Evolutionary conservation across 1,140 invertebrate genomes (phyloP), one percentile per base, ranked within the genome.

Genomic region (Conus ventricosus): DNA sequence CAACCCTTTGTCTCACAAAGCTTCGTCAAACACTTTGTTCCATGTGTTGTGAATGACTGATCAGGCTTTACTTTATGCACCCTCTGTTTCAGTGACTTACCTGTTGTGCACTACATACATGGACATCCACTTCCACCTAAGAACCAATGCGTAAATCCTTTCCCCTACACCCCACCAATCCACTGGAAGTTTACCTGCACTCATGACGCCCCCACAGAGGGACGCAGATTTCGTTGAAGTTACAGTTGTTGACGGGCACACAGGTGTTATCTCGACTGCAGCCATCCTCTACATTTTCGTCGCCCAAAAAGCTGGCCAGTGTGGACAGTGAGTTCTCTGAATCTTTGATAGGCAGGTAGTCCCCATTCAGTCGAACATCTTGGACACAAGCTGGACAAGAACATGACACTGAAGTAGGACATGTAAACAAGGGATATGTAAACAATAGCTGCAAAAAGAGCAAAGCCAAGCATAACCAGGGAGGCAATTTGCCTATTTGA

Each of bases 201-300:
- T 99, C 98, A 98, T 97, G 95, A 98, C 98, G 80, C n/a, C 93
- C 93, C 98, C 98, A 99, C 0, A 95, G 99, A 98, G 57, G 98
- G 97, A 81, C 27, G 95, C 99, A 99, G 91, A 98, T 97, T 94
- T 99, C 98, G n/a, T 88, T 84, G 25, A 87, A 83, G 8, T 90
- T 98, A 98, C 98, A 99, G 90, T 97, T 97, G 67, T 98, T 97
- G 94, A 98, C 98, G 78, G 55, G 71, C 11, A 55, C 84, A 3
- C 97, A 97, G 94, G 98, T 99, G 39, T 98, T 98, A 93, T 98
- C 98, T 92, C 99, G 98, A 0, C 97, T 97, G 95, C 99, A 99
- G 92, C 98, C 97, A 83, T 97, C 97, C 92, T 98, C 97, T 23
- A 99, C 95, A 95, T 99, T 98, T 84, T 97, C 97, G 98, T 51